These are phyloP conservation scores for Corvus cornix DNA, from an alignment of 2,113 vertebrate genomes.

Conservation along the genomic window DNA sequence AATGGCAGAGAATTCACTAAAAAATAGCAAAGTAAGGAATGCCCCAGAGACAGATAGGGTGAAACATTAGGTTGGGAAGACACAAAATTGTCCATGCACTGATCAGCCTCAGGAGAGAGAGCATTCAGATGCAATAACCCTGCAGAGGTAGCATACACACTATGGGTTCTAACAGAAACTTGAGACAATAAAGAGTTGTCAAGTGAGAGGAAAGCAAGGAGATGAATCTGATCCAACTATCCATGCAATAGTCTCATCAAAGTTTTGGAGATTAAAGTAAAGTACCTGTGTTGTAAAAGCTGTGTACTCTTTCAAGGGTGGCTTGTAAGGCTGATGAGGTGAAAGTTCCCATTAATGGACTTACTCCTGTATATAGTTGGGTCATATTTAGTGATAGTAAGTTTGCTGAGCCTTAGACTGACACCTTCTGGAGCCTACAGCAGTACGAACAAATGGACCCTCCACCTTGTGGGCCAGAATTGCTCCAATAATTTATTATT, in stretches of 20 bases:
- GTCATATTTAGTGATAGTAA: not conserved
- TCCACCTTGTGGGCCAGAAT: not conserved
- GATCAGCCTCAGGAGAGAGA: not conserved
- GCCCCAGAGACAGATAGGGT: not conserved
- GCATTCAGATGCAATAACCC: not conserved
- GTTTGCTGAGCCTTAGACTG: not conserved
- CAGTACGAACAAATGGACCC: not conserved
- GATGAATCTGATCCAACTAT: not conserved
- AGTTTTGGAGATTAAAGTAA: not conserved
- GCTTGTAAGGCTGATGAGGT: fast-evolving
- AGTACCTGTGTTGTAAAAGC: not conserved
- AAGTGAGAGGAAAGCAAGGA: not conserved
- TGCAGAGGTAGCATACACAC: not conserved
- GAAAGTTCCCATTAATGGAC: not conserved
- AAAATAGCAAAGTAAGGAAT: not conserved
- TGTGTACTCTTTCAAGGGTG: not conserved
- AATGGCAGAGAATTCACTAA: not conserved
- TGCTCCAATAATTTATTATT: not conserved
- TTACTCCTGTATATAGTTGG: not conserved
- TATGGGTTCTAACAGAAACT: not conserved
- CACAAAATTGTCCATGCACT: not conserved
- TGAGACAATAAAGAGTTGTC: not conserved
- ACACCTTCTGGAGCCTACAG: not conserved
- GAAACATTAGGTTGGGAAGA: not conserved
- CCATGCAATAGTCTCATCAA: not conserved